Evolutionary conservation across 2,113 vertebrate genomes (phyloP), one percentile per base, ranked within the genome.

Genomic region (Scolopax mira): DNA sequence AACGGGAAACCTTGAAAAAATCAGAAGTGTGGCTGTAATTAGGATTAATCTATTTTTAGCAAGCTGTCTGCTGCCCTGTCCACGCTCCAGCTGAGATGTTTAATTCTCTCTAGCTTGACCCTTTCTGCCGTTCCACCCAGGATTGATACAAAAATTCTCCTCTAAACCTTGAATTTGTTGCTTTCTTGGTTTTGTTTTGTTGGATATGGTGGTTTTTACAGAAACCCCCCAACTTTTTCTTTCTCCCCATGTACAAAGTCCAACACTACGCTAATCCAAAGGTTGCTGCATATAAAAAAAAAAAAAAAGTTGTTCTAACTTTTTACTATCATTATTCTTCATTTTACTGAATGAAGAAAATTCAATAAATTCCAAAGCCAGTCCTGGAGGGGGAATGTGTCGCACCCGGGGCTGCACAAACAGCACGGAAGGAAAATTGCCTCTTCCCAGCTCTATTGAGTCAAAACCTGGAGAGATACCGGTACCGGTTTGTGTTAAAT

Each of bases 21-120:
- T 95, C 90, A 91, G 88, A 61, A 97, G 94, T 65, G 94, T 93
- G 93, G 84, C 97, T 95, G 93, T 94, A 97, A 96, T 96, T 97
- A 91, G 97, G 97, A 97, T 97, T 97, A 97, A 83, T 94, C 95
- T 98, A 97, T 98, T 97, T 98, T 97, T 97, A 98, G 96, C 95
- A 49, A 66, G 79, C 95, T 87, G 96, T 81, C 94, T 96, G 95
- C 35, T 96, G 96, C 90, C 91, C 93, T 95, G 94, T 94, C 96
- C 95, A 2, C 55, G 94, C 95, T 96, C 94, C 96, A 96, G 96
- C 92, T 92, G 94, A 96, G 94, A 93, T 81, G 91, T 91, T 97
- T 93, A 95, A 96, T 94, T 94, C 92, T 62, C 55, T 73, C 87
- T 79, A 37, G 90, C 80, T 69, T 15, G 23, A 64, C 74, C 92